Conservation (phyloP, 1,140 invertebrate genomes). For the Apis florea region DNA sequence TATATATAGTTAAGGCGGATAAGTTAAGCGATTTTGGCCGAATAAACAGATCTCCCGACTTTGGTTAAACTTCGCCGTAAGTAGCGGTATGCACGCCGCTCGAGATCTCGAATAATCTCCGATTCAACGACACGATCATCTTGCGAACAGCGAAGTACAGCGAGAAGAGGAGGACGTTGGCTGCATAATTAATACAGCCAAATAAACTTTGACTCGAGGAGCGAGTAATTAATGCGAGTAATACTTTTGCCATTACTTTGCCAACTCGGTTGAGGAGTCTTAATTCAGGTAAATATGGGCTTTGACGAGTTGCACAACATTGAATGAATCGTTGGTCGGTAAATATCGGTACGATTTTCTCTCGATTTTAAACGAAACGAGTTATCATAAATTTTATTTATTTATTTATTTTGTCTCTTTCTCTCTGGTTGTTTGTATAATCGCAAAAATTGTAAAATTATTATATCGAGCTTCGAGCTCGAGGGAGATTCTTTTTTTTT, state of each 20-base stretch:
- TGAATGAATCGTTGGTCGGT: background rate
- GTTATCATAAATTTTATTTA: no score
- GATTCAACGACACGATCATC: slow-evolving; percentile 1
- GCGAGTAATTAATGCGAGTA: background rate
- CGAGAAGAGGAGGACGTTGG: background rate
- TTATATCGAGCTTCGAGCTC: no score
- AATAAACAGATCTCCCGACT: slow-evolving; percentile 47
- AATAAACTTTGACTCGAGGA: slow-evolving; percentile 10
- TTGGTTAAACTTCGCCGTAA: slow-evolving; percentile 35
- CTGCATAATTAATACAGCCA: slow-evolving; percentile 4
- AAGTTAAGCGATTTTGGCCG: slow-evolving; percentile 36
- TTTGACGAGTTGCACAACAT: background rate
- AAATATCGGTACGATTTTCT: no score
- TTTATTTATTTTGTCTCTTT: no score
- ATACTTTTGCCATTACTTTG: background rate
- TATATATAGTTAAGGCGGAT: no score
- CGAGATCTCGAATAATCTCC: slow-evolving; percentile 48
- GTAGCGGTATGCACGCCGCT: slow-evolving; percentile 35
- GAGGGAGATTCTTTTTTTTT: no score
- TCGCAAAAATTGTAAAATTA: no score
- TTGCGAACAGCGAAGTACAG: background rate
- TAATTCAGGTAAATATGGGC: background rate
- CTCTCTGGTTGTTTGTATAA: no score
- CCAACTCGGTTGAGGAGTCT: background rate
- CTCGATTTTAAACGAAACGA: no score